Conservation (phyloP, 2,888 invertebrate genomes). For the Eupithecia subfuscata region DNA sequence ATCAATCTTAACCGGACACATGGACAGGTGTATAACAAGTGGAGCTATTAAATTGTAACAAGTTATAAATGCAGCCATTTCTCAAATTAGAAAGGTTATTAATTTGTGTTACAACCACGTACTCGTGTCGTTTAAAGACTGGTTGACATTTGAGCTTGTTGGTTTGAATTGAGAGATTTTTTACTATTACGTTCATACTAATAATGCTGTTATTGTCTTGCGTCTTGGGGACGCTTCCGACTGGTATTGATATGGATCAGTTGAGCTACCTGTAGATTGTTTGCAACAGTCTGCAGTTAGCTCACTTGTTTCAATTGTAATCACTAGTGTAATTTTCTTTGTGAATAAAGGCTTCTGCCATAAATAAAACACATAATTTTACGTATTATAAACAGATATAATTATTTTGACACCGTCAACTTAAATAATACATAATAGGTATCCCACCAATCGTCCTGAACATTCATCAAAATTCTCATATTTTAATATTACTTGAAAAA, state of each 20-base stretch:
- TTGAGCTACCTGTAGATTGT: no score
- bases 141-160: conserved; percentile 3
- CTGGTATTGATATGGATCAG: no score
- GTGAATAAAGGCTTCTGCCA: no score
- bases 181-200: no score
- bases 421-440: conserved; percentile 62
- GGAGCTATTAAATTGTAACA: conserved; percentile 36
- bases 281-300: no score
- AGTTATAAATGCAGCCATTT: conserved; percentile 35
- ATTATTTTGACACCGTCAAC: conserved; percentile 81
- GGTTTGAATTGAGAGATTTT: neutral
- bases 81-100: conserved; percentile 41
- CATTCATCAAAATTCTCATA: conserved; percentile 39
- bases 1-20: conserved; percentile 25
- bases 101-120: conserved; percentile 28
- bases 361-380: conserved; percentile 62
- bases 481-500: conserved; percentile 53
- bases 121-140: conserved; percentile 4
- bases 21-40: conserved; percentile 38
- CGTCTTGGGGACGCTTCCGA: no score
- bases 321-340: no score
- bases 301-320: no score
- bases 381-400: conserved; percentile 77
- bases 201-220: no score
- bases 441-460: conserved; percentile 66